Base-by-base conservation (phyloP, 2,888 invertebrate species). In the Balanococcus diminutus region DNA sequence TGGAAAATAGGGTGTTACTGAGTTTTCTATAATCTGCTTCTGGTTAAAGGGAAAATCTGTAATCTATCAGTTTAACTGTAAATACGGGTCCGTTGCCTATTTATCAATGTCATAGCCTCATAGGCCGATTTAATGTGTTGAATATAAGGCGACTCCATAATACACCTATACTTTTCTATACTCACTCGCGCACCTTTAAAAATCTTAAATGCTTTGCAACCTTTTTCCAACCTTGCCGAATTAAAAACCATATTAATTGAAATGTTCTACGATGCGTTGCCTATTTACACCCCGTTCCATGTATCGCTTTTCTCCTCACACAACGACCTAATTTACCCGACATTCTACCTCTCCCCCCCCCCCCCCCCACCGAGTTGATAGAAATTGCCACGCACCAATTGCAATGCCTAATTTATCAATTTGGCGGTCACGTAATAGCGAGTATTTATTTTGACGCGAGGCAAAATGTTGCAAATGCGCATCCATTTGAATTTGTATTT, bases 21-120 rank as follows among this genome's bases (percentile, higher is more conserved):
- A 75, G 32, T 82, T 82, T 82, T 28, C 82, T 31, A 82, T 82
- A 82, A 82, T 82, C 82, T 51, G 31, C 51, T 46, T 82, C 31
- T 42, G 42, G 28, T 51, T 51, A 56, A 51, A 42, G 42, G 51
- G 51, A 81, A 46, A 51, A 82, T 51, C 82, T 51, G 51, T 82
- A 82, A 82, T 82, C 82, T 82, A 82, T 82, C 82, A 82, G 82
- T 82, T 82, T 28, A 51, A 82, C 51, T 25, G 82, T 51, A 82
- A 82, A 82, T 46, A 51, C 51, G 51, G 31, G 22, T 51, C 25
- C 51, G 39, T 82, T 51, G 51, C 82, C 82, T 82, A 82, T 82
- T 82, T 82, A 82, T 82, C 82, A 82, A 82, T 56, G 82, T 82
- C 82, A 82, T 22, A 32, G 32, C 32, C 32, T 25, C 32, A 81